phyloP scores from a whole-genome alignment of 2,797 vertebrate species.

The Cheirogaleus major region DNA sequence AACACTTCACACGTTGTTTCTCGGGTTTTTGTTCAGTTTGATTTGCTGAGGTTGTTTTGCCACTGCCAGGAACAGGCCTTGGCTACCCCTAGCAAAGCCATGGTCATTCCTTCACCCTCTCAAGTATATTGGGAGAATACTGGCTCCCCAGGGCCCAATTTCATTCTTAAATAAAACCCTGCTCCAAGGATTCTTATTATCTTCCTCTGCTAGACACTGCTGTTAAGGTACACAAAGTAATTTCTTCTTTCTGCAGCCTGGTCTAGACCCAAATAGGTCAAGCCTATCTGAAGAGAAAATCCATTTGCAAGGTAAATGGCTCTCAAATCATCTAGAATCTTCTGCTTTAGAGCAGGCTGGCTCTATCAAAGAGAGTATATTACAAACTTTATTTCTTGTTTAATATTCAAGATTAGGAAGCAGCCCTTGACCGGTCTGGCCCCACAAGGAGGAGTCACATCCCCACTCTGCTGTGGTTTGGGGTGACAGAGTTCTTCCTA shows the following conservation, averaged over 20 bases:
- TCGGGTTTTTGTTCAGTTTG: constrained; percentile 71
- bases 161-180: constrained; percentile 62
- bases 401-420: constrained; percentile 17
- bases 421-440: background rate
- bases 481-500: constrained; percentile 13
- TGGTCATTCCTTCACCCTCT: constrained; percentile 62
- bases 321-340: background rate
- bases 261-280: background rate
- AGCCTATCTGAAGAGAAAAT: background rate
- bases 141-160: background rate
- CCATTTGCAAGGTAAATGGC: background rate
- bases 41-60: constrained; percentile 74
- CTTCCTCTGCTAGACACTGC: background rate
- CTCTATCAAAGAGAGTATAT: background rate
- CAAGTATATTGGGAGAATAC: constrained; percentile 53
- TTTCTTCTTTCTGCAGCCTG: background rate
- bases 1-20: constrained; percentile 40
- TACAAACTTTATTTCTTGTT: background rate
- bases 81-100: constrained; percentile 72
- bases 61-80: constrained; percentile 65
- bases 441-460: background rate
- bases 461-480: background rate
- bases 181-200: constrained; percentile 31
- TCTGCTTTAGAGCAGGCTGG: background rate
- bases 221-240: constrained; percentile 19